Evolutionary conservation across 92 coral and sea anemone species (phyloP).

Genomic region (Umimayanthus kanabou): DNA sequence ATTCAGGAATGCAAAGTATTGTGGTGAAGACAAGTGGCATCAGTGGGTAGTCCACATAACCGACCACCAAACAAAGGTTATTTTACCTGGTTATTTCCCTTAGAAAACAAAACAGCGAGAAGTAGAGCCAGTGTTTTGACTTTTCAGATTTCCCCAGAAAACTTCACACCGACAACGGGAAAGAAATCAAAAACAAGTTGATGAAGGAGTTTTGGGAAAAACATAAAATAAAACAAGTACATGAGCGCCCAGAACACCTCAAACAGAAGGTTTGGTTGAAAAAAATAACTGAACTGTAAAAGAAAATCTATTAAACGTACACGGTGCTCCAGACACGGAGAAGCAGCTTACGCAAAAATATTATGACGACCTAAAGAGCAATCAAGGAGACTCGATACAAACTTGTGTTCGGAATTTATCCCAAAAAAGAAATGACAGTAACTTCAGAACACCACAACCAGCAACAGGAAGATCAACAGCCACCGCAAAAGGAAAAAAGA

Average conservation of each 20-base stretch:
- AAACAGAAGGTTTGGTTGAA: slow-evolving; percentile 52
- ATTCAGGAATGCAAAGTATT: background rate
- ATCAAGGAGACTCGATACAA: slow-evolving; percentile 32
- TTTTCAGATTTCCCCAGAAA: slow-evolving; percentile 4
- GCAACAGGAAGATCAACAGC: slow-evolving; percentile 32
- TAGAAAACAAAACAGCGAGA: slow-evolving; percentile 7
- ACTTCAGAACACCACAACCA: slow-evolving; percentile 29
- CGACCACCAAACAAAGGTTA: slow-evolving; percentile 18
- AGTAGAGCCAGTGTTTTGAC: background rate
- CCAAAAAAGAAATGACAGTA: slow-evolving; percentile 40
- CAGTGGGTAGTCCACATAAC: slow-evolving; percentile 18
- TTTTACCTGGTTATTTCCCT: slow-evolving; percentile 26
- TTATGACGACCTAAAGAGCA: slow-evolving; percentile 45
- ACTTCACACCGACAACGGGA: slow-evolving; percentile 24
- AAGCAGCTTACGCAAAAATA: slow-evolving; percentile 41
- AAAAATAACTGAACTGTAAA: slow-evolving; percentile 49
- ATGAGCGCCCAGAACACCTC: slow-evolving; percentile 49
- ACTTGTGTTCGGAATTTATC: slow-evolving; percentile 49
- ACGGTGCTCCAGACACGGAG: slow-evolving; percentile 49
- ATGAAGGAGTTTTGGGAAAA: background rate
- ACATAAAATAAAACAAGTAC: slow-evolving; percentile 19
- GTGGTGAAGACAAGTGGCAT: slow-evolving; percentile 9
- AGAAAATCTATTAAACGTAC: slow-evolving; percentile 42
- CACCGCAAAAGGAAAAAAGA: background rate
- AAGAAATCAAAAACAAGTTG: slow-evolving; percentile 11